Base-by-base conservation (phyloP, 2,797 vertebrate species). In the Melanotaenia pygmaea region DNA sequence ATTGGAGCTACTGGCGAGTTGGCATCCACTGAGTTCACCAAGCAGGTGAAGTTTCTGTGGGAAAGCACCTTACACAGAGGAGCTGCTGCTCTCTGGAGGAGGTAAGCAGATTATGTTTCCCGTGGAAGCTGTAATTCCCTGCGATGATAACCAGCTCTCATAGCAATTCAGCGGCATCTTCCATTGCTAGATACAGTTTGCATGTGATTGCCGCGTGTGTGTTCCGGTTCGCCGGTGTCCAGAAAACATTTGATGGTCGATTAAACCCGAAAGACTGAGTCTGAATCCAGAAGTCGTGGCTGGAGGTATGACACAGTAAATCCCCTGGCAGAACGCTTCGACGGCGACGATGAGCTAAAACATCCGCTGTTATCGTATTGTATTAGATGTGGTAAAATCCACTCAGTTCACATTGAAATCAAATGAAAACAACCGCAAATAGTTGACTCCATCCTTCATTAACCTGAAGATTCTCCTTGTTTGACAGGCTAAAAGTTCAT, bases 41-140 rank as follows among this genome's bases (percentile, higher is more conserved):
- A 24, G 18, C 51, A 11, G 22, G 54, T 11, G 69, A 51, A 51
- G 40, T 14, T 56, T 40, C 22, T 58, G 26, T 0, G 5, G 37
- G 51, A 50, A 56, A 57, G 51, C 34, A 26, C 11, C 18, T 51
- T 28, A 10, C 50, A 14, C 13, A 4, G 57, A 67, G 45, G 43
- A 28, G 66, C 76, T 47, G 45, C 77, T 56, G 72, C 79, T 82
- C 37, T 77, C 43, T 72, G 78, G 35, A 81, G 71, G 74, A 91
- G 91, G 93, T 94, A 94, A 94, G 92, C 11, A 89, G 92, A 90
- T 94, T 94, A 93, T 16, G 74, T 79, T 61, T 80, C 64, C 75
- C 6, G n/a, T 47, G 66, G 51, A 79, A 76, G 59, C 82, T 45
- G 66, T 89, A 86, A 89, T 88, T 90, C 89, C 86, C 53, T 57